phyloP scores from a whole-genome alignment of 2,888 invertebrate species.

The Agapetus fuscipes region DNA sequence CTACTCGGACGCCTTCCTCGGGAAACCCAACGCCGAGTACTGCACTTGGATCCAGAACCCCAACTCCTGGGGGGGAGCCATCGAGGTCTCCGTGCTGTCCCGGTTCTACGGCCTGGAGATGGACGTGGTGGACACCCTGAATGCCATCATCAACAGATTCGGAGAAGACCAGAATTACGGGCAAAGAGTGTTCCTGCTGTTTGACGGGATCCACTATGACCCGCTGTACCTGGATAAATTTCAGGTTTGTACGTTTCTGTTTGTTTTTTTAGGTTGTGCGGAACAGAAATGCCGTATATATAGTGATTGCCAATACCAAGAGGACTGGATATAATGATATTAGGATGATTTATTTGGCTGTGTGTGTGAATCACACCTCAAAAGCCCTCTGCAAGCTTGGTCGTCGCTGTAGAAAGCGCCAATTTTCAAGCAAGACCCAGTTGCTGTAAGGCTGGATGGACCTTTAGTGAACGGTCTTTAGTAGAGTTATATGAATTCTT shows the following conservation, averaged over 20 bases:
- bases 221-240: conserved; percentile 79
- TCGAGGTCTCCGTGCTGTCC: conserved; percentile 77
- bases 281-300: too few species aligned
- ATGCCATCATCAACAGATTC: conserved; percentile 82
- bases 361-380: too few species aligned
- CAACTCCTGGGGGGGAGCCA: conserved; percentile 93
- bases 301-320: too few species aligned
- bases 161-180: conserved; percentile 86
- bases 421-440: too few species aligned
- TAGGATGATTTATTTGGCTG: too few species aligned
- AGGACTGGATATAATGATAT: too few species aligned
- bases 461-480: too few species aligned
- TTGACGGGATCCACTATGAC: conserved; percentile 96
- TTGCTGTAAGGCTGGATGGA: too few species aligned
- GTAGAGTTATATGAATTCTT: too few species aligned
- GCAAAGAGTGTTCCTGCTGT: conserved; percentile 76
- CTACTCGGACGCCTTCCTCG: conserved; percentile 80
- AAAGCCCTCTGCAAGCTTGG: too few species aligned
- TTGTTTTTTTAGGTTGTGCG: too few species aligned
- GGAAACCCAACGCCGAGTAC: conserved; percentile 75
- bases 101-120: conserved; percentile 85
- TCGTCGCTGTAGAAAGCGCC: too few species aligned
- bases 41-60: conserved; percentile 83
- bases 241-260: conserved; percentile 43
- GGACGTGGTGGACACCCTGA: conserved; percentile 86